phyloP scores from a whole-genome alignment of 2,113 vertebrate genomes.

The Maccullochella peelii region DNA sequence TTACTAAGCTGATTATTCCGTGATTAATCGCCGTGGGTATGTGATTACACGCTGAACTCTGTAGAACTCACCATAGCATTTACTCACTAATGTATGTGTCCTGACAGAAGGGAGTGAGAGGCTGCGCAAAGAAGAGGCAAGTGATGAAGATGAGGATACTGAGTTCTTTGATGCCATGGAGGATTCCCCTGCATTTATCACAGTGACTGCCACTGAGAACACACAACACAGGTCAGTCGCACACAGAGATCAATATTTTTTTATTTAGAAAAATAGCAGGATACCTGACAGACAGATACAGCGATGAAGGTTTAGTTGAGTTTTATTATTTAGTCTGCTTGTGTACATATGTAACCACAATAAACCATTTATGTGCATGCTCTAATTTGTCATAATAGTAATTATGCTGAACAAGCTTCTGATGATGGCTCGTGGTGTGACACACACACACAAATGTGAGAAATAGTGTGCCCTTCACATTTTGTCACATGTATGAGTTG shows the following conservation, averaged over 20 bases:
- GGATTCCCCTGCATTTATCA: conserved; percentile 96
- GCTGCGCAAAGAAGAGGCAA: conserved; percentile 91
- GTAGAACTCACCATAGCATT: conserved; percentile 4
- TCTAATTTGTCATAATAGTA: conserved; percentile 13
- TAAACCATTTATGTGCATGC: neutral
- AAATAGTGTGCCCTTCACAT: neutral
- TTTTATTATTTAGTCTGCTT: neutral
- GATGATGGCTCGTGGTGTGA: neutral
- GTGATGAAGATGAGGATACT: conserved; percentile 99
- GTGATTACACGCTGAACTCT: conserved; percentile 58
- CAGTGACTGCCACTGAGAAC: conserved; percentile 91
- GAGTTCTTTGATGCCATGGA: conserved; percentile 99
- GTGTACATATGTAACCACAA: neutral
- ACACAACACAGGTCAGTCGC: conserved; percentile 90
- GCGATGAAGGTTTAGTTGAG: neutral
- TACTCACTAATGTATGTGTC: conserved; percentile 34
- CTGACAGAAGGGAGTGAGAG: conserved; percentile 83
- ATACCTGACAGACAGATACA: neutral
- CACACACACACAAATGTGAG: neutral
- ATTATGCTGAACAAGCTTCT: conserved; percentile 15
- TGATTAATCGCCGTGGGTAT: conserved; percentile 67
- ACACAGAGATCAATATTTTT: neutral
- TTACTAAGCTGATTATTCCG: conserved; percentile 69
- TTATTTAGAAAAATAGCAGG: neutral
- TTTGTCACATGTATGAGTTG: neutral